Conservation (phyloP, 2,888 invertebrate species). For the Tachina fera region DNA sequence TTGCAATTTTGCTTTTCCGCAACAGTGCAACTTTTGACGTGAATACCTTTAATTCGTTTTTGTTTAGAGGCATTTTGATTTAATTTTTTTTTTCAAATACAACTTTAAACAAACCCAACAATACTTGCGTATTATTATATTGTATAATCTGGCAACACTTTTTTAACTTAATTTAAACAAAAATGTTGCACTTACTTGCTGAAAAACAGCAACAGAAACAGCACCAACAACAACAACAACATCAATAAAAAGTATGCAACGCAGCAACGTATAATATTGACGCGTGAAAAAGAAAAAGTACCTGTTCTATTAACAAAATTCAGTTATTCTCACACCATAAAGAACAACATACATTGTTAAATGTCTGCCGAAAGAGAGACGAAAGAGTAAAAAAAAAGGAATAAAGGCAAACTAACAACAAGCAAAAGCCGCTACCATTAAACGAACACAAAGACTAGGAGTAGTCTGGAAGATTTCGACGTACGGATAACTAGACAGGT, state of each 20-base stretch:
- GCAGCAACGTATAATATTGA: conserved; percentile 30
- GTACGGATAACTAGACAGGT: conserved; percentile 62
- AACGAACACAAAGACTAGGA: conserved; percentile 46
- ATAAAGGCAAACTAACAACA: conserved; percentile 25
- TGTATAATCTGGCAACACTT: conserved; percentile 34
- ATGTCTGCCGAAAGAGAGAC: conserved; percentile 17
- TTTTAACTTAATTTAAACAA: background rate
- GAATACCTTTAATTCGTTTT: no score
- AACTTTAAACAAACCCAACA: no score
- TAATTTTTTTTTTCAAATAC: no score
- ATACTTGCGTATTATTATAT: no score
- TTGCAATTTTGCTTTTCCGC: no score
- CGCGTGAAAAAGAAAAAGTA: conserved; percentile 72
- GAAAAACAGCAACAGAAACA: conserved; percentile 5
- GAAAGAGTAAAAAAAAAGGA: background rate
- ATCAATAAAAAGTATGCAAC: background rate
- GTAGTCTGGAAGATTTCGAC: conserved; percentile 40
- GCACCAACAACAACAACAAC: no score
- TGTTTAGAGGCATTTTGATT: no score
- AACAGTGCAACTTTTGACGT: no score
- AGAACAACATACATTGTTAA: conserved; percentile 53
- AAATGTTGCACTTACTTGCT: conserved; percentile 23
- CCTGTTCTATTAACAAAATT: conserved; percentile 69
- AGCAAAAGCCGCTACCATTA: conserved; percentile 65
- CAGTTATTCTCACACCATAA: conserved; percentile 69